Evolutionary conservation across 2,113 vertebrate genomes (phyloP).

Genomic region (Eretmochelys imbricata): DNA sequence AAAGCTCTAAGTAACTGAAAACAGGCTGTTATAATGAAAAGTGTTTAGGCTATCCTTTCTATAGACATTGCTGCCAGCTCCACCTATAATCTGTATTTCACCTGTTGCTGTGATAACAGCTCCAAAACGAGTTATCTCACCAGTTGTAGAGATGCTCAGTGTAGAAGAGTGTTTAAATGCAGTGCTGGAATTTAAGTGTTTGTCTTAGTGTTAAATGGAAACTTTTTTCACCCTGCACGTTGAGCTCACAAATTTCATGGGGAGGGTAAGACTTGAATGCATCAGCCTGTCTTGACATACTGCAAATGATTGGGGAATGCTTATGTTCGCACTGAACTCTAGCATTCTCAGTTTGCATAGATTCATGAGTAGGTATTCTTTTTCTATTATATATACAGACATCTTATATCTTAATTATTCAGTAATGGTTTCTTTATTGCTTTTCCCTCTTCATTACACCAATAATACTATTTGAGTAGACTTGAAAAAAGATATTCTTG

Average conservation of each 20-base stretch:
- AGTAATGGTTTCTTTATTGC: background rate
- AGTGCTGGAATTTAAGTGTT: too few relatives aligned
- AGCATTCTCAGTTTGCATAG: background rate
- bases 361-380: too few relatives aligned
- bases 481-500: background rate
- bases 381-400: too few relatives aligned
- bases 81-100: too few relatives aligned
- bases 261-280: background rate
- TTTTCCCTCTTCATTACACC: background rate
- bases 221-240: too few relatives aligned
- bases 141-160: too few relatives aligned
- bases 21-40: background rate
- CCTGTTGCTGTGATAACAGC: too few relatives aligned
- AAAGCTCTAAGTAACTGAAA: background rate
- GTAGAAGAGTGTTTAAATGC: too few relatives aligned
- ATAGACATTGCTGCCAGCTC: background rate
- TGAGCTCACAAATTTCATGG: too few relatives aligned
- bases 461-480: background rate
- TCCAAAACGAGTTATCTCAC: too few relatives aligned
- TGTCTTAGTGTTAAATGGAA: too few relatives aligned
- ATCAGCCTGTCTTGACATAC: background rate
- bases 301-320: background rate
- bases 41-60: background rate
- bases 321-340: background rate
- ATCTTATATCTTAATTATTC: background rate